Percentiles rank a stretch among this genome's conserved stretches.
These are phyloP conservation scores for Pristionchus fissidentatus DNA, from an alignment of 2,888 invertebrate genomes.

Conservation along the genomic window DNA sequence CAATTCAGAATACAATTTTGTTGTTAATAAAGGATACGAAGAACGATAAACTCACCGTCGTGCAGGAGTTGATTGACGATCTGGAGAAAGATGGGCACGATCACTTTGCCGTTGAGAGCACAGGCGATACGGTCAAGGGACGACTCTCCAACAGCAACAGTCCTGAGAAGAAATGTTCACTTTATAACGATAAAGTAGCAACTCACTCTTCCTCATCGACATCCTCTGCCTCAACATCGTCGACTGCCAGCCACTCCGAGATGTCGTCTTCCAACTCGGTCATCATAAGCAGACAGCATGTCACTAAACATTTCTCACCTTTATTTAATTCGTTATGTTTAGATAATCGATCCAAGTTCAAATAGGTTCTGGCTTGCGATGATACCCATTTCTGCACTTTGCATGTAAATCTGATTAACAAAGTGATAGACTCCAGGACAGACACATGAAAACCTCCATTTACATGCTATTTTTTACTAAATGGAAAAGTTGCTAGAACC, in stretches of 20 bases:
- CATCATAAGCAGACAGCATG: slow-evolving; percentile 92
- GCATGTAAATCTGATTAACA: too few species aligned
- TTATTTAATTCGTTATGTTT: too few species aligned
- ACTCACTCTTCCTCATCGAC: slow-evolving; percentile 82
- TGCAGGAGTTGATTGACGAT: slow-evolving; percentile 36
- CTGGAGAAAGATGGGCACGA: slow-evolving; percentile 81
- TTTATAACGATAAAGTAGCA: not conserved
- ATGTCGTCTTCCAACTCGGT: slow-evolving; percentile 94
- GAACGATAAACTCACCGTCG: slow-evolving; percentile 26
- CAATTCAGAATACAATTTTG: not conserved
- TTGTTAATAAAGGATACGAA: not conserved
- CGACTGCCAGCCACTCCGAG: slow-evolving; percentile 88
- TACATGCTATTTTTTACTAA: too few species aligned
- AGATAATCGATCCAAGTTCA: too few species aligned
- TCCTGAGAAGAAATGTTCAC: slow-evolving; percentile 75
- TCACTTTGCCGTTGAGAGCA: slow-evolving; percentile 92
- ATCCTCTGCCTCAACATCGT: slow-evolving; percentile 86
- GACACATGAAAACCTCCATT: too few species aligned
- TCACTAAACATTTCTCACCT: slow-evolving; percentile 82
- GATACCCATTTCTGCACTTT: too few species aligned
- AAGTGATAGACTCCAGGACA: too few species aligned
- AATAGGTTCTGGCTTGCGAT: too few species aligned
- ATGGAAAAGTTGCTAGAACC: too few species aligned
- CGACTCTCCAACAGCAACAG: slow-evolving; percentile 94
- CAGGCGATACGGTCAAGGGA: slow-evolving; percentile 97